A percentile compares a stretch with the other conserved stretches of the same genome.
Conservation (phyloP, 2,888 invertebrate species). For the Acrobasis suavella region DNA sequence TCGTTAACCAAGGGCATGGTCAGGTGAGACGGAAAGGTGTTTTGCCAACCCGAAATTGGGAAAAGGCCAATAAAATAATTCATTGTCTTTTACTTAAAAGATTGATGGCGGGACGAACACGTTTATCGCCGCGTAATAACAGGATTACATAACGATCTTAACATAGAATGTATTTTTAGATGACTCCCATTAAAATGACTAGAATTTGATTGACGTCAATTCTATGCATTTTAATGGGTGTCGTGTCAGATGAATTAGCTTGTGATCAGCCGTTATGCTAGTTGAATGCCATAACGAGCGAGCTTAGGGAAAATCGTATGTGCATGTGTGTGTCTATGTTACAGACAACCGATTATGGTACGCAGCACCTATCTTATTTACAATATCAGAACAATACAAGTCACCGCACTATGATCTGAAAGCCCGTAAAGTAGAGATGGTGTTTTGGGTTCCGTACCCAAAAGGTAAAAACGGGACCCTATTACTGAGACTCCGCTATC, state of each 20-base stretch:
- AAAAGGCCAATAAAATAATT: slow-evolving; percentile 1
- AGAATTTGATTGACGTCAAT: no score
- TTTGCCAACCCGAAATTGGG: slow-evolving; percentile 11
- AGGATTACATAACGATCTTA: not conserved
- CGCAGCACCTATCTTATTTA: no score
- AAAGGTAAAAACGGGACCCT: no score
- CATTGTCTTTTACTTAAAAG: slow-evolving; percentile 10
- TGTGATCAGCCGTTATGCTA: not conserved
- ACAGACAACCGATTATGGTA: no score
- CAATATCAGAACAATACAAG: no score
- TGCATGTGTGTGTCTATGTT: no score
- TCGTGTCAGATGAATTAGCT: not conserved
- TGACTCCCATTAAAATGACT: no score
- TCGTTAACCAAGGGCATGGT: not conserved
- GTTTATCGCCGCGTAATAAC: not conserved
- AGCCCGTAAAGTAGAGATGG: no score
- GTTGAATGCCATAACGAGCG: not conserved
- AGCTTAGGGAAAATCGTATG: not conserved
- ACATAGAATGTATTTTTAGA: not conserved
- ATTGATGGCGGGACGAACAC: not conserved
- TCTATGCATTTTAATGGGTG: slow-evolving; percentile 7
- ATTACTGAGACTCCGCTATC: no score
- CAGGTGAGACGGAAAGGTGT: slow-evolving; percentile 1
- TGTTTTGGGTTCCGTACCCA: no score
- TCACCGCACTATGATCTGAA: no score